phyloP scores from a whole-genome alignment of 2,113 vertebrate species.

The Tinamus guttatus region DNA sequence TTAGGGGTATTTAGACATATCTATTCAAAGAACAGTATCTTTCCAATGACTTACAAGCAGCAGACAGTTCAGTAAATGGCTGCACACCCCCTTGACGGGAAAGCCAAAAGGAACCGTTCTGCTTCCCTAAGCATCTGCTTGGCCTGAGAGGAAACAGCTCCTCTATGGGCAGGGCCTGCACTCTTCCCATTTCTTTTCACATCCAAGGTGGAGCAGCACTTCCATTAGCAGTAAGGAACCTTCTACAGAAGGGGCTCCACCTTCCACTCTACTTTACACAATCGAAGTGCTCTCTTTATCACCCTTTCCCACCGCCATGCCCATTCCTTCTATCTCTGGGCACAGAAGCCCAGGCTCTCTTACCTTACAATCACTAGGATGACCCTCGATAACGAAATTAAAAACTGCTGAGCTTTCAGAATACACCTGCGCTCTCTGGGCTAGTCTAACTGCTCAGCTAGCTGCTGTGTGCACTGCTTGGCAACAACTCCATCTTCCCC shows the following conservation, averaged over 20 bases:
- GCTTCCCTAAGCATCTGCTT: accelerated
- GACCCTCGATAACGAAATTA: not conserved
- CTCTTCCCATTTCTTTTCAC: not conserved
- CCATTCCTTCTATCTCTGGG: not conserved
- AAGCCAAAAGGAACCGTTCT: not conserved
- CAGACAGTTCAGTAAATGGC: accelerated
- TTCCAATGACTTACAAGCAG: not conserved
- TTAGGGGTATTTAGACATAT: not conserved
- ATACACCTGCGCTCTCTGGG: not conserved
- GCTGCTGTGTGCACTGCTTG: not conserved
- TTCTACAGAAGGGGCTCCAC: not conserved
- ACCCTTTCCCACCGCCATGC: not conserved
- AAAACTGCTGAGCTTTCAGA: not conserved
- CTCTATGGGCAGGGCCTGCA: not conserved
- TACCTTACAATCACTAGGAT: not conserved
- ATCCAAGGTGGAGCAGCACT: not conserved
- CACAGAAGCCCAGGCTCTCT: not conserved
- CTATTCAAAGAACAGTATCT: not conserved
- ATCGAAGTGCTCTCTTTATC: not conserved
- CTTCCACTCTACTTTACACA: not conserved
- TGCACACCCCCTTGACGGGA: not conserved
- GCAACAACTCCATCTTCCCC: not conserved
- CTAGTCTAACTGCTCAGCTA: not conserved
- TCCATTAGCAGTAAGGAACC: not conserved
- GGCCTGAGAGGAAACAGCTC: not conserved